Evolutionary conservation across 1,140 invertebrate genomes (phyloP).

Genomic region (Trialeurodes vaporariorum): DNA sequence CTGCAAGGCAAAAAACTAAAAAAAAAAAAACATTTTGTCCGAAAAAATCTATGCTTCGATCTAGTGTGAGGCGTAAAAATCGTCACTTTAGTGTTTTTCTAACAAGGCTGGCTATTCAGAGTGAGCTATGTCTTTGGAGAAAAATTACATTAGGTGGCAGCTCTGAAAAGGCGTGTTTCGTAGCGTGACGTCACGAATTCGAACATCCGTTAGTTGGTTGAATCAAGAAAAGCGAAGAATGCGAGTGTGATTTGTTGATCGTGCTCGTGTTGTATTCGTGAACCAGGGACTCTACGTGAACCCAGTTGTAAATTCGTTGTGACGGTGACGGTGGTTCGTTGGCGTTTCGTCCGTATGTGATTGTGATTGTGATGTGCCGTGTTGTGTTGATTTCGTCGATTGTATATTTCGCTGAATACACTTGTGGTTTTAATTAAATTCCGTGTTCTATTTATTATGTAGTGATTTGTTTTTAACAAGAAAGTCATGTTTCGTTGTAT

Average conservation of each 20-base stretch:
- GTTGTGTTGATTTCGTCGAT: neutral
- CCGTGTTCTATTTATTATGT: neutral
- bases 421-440: neutral
- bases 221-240: too few species aligned
- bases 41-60: too few species aligned
- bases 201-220: neutral
- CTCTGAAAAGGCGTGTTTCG: too few species aligned
- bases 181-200: neutral
- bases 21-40: too few species aligned
- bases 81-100: too few species aligned
- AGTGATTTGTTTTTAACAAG: neutral
- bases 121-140: too few species aligned
- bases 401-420: neutral
- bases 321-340: too few species aligned
- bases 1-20: too few species aligned
- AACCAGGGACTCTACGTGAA: too few species aligned
- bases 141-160: too few species aligned
- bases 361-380: neutral
- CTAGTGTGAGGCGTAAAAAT: too few species aligned
- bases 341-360: neutral
- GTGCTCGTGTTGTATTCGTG: neutral
- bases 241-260: neutral
- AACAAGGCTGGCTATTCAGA: too few species aligned
- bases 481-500: constrained; percentile 84
- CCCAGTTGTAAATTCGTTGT: neutral